Evolutionary conservation across 2,888 invertebrate species (phyloP), one percentile per base, ranked within the genome.

Genomic region (Ochlodes sylvanus): DNA sequence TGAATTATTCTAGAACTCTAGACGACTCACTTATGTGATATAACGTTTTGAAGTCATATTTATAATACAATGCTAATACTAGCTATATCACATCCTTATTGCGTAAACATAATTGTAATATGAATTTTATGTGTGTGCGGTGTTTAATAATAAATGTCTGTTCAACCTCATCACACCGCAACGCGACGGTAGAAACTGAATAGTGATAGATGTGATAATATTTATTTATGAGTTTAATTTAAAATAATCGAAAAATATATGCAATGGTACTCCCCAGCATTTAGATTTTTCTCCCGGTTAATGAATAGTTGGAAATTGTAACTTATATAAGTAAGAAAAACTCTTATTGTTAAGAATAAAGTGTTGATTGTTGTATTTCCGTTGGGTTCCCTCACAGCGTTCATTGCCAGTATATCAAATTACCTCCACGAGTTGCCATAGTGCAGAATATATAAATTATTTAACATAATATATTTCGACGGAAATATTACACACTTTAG

Each of bases 151-250:
- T 12, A 34, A 15, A 34, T 32, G 41, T 21, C 14, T 47, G 1
- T 64, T 32, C 15, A 10, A 21, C 38, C 42, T 58, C 41, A 34
- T 32, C 41, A 41, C 14, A 44, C 56, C 32, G 19, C 44, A 27
- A 69, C 69, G 71, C 70, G 68, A 68, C 69, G 65, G 72, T 76
- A 76, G 74, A 73, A 72, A 76, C 75, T 76, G 72, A 63, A 77
- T 79, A 79, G 76, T 81, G 78, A 85, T 87, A 85, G 87, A 82
- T 87, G 89, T 88, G 88, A 88, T 89, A 89, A 84, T 86, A 86
- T 77, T 83, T 85, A 84, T 80, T n/a, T 83, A 84, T 76, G 79
- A 77, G 78, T 82, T 55, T 84, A 79, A 79, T 84, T 83, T 80
- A 76, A 79, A 79, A 73, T 72, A 84, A 85, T 83, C 78, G 80